These are phyloP conservation scores for Leucopsar rothschildi DNA, from an alignment of 2,113 vertebrate genomes.

Conservation along the genomic window DNA sequence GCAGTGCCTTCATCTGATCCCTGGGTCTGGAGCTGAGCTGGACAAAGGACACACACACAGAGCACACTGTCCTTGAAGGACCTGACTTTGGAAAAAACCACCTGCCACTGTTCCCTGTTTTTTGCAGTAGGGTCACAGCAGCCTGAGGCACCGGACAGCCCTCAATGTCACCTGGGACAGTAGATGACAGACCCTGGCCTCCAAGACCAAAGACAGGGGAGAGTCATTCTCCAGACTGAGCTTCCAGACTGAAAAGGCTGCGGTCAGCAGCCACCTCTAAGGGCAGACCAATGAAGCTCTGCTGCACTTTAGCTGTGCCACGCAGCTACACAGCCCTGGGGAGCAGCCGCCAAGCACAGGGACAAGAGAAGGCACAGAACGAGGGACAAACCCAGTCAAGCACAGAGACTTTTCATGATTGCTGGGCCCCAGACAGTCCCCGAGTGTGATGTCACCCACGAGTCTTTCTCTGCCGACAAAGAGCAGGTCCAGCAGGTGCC, in stretches of 20 bases:
- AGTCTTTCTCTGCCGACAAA: not conserved
- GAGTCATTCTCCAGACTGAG: not conserved
- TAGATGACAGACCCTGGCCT: too few species aligned
- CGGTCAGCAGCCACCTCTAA: not conserved
- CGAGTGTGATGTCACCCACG: rapidly evolving
- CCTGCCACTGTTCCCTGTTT: not conserved
- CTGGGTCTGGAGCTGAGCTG: not conserved
- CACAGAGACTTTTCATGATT: not conserved
- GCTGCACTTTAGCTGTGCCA: not conserved
- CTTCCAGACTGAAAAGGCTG: not conserved
- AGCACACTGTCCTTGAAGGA: not conserved
- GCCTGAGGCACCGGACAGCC: not conserved
- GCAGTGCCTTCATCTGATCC: not conserved
- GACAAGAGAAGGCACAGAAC: not conserved
- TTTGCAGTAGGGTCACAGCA: not conserved
- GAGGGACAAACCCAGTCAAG: not conserved
- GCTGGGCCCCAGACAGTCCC: not conserved
- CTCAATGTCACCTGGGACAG: not conserved
- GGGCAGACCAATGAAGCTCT: not conserved
- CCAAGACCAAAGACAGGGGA: too few species aligned
- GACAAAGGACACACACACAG: not conserved
- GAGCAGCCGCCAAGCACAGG: rapidly evolving
- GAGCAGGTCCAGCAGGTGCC: not conserved
- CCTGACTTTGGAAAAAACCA: not conserved
- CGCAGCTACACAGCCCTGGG: not conserved